phyloP scores from a whole-genome alignment of 2,888 invertebrate genomes.

The Athalia circularis region DNA sequence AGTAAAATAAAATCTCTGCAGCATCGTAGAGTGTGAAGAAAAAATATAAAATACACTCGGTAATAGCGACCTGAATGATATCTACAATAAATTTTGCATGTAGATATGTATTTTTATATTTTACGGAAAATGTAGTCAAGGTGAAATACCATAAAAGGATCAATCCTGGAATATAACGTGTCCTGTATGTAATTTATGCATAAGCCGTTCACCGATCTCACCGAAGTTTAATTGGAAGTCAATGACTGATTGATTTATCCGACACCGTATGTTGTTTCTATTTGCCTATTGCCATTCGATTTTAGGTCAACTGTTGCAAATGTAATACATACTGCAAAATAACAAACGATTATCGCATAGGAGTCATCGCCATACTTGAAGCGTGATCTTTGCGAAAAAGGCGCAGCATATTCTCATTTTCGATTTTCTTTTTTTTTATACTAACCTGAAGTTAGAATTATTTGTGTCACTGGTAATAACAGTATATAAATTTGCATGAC shows the following conservation, averaged over 20 bases:
- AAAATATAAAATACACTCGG: too few relatives aligned
- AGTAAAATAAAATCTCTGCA: too few relatives aligned
- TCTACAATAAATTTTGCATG: neutral
- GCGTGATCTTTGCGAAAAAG: too few relatives aligned
- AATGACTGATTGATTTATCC: conserved; percentile 40
- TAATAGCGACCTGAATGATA: too few relatives aligned
- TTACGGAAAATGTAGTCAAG: neutral
- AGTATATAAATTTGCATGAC: too few relatives aligned
- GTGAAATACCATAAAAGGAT: conserved; percentile 31
- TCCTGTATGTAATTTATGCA: neutral
- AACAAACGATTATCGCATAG: too few relatives aligned
- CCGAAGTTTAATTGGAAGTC: conserved; percentile 40
- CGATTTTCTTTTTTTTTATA: too few relatives aligned
- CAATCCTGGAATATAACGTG: conserved; percentile 24
- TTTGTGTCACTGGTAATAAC: too few relatives aligned
- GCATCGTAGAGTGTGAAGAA: too few relatives aligned
- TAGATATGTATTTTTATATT: neutral
- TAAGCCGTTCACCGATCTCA: conserved; percentile 31
- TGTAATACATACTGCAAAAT: neutral
- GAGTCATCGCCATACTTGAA: too few relatives aligned
- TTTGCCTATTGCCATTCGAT: conserved; percentile 29
- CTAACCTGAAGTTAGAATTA: too few relatives aligned
- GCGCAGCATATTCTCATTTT: too few relatives aligned
- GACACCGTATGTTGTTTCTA: neutral
- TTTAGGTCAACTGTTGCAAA: conserved; percentile 25